Evolutionary conservation across 37 sponge, comb jelly and placozoan genomes (phyloP).

Genomic region (Cliona cf. orientalis): DNA sequence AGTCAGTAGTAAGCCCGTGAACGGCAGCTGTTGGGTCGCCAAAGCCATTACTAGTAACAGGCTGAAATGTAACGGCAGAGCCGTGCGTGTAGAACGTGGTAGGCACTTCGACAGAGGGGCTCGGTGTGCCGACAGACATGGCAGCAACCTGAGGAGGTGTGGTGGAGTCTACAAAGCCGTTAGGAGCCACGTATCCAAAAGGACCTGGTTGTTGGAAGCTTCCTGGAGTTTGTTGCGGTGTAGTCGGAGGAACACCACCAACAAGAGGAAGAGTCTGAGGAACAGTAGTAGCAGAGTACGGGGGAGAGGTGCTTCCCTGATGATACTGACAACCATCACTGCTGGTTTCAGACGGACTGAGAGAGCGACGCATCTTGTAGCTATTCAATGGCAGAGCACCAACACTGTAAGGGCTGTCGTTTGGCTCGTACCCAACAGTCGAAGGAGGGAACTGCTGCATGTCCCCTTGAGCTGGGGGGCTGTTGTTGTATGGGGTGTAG

Average conservation of each 20-base stretch:
- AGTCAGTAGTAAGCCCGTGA: too few relatives aligned
- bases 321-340: neutral
- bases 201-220: neutral
- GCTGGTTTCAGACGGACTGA: constrained; percentile 6
- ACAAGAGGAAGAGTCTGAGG: neutral
- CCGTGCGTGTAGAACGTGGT: neutral
- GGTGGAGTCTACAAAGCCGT: too few relatives aligned
- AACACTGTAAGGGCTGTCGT: neutral
- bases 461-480: neutral
- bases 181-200: too few relatives aligned
- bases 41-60: too few relatives aligned
- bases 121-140: neutral
- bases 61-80: neutral
- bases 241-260: neutral
- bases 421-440: neutral
- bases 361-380: neutral
- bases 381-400: too few relatives aligned
- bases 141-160: too few relatives aligned
- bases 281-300: neutral
- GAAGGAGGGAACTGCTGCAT: neutral
- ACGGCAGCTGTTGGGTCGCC: too few relatives aligned
- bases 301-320: constrained; percentile 5
- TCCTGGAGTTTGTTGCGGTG: neutral
- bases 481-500: constrained; percentile 31
- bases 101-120: neutral